A percentile compares a stretch with the other conserved stretches of the same genome.
phyloP scores from a whole-genome alignment of 1,140 invertebrate species.

The Drosophila willistoni region DNA sequence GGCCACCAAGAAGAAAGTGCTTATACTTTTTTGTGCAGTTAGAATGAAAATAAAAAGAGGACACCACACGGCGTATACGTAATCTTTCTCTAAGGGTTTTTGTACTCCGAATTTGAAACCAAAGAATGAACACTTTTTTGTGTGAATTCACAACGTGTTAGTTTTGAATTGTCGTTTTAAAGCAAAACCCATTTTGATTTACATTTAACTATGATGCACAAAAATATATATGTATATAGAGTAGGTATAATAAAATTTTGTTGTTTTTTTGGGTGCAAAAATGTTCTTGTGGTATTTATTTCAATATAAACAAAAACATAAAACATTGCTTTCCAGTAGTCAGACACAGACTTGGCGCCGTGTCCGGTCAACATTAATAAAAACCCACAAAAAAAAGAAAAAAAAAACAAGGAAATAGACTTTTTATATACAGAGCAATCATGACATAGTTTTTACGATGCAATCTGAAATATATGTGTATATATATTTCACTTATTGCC shows the following conservation, averaged over 20 bases:
- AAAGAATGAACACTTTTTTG: too few relatives aligned
- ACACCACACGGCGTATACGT: slow-evolving; percentile 33
- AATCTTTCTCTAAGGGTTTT: slow-evolving; percentile 19
- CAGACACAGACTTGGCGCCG: slow-evolving; percentile 28
- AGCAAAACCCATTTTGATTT: slow-evolving; percentile 49
- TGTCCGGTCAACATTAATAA: slow-evolving; percentile 40
- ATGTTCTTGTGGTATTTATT: slow-evolving; percentile 37
- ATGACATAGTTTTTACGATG: slow-evolving; percentile 47
- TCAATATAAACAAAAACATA: slow-evolving; percentile 32
- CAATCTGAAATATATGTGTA: slow-evolving; percentile 36
- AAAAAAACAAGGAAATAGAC: not conserved
- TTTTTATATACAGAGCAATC: slow-evolving; percentile 27
- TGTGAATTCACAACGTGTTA: not conserved
- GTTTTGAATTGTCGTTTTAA: not conserved
- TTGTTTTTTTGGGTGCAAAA: slow-evolving; percentile 20
- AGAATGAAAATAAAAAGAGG: not conserved
- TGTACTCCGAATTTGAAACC: not conserved
- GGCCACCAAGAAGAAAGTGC: slow-evolving; percentile 29
- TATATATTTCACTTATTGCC: slow-evolving; percentile 16
- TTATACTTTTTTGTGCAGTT: slow-evolving; percentile 2
- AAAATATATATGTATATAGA: slow-evolving; percentile 9
- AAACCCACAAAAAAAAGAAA: not conserved
- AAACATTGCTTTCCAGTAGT: slow-evolving; percentile 29
- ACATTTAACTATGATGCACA: slow-evolving; percentile 38
- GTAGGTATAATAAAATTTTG: slow-evolving; percentile 18